phyloP scores from a whole-genome alignment of 2,797 vertebrate species.

The Nyctibius grandis region DNA sequence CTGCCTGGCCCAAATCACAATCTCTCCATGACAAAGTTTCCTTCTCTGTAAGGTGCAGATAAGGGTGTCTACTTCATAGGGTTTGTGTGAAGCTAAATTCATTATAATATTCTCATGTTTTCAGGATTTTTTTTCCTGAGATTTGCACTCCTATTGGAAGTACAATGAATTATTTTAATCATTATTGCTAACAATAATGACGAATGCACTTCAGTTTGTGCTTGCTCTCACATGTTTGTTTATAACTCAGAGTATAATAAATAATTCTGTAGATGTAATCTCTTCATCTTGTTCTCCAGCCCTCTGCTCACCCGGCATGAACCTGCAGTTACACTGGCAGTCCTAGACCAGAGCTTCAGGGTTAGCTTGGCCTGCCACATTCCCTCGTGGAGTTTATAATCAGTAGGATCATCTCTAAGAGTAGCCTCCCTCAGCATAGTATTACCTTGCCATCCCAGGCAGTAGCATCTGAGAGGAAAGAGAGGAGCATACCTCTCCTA shows the following conservation, averaged over 20 bases:
- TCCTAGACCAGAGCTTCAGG: neutral
- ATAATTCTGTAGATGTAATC: slow-evolving; percentile 43
- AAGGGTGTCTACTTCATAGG: slow-evolving; percentile 16
- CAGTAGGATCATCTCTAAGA: neutral
- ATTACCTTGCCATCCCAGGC: neutral
- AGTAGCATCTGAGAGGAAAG: neutral
- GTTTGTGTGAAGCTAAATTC: neutral
- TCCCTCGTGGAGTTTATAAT: neutral
- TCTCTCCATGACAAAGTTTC: slow-evolving; percentile 1
- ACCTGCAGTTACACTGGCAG: neutral
- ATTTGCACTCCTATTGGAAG: neutral
- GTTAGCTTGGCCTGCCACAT: slow-evolving; percentile 6
- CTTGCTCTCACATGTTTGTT: slow-evolving; percentile 20
- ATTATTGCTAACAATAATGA: neutral
- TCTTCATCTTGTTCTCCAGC: neutral
- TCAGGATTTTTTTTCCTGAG: neutral
- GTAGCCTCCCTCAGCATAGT: neutral
- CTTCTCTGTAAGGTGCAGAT: slow-evolving; percentile 34
- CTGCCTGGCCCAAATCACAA: neutral
- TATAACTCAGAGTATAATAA: slow-evolving; percentile 44
- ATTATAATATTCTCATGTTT: neutral
- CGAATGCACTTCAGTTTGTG: neutral
- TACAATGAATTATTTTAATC: slow-evolving; percentile 14
- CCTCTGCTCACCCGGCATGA: slow-evolving; percentile 16
- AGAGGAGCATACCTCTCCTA: neutral